Conservation (phyloP, 2,888 invertebrate genomes). For the Colostygia pectinataria region DNA sequence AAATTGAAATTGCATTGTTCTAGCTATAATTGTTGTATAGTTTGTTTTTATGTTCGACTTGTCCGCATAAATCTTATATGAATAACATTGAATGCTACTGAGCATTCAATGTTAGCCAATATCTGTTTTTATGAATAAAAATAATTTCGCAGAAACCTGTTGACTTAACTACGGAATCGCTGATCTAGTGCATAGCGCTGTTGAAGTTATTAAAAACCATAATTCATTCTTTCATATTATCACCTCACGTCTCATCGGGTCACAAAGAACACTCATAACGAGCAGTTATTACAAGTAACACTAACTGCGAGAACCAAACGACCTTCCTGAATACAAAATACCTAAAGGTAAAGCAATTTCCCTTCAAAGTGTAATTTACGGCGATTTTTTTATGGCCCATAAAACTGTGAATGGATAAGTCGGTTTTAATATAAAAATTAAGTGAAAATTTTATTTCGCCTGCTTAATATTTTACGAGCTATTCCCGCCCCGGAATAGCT, state of each 20-base stretch:
- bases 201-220: conserved; percentile 40
- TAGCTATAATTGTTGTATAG: no score
- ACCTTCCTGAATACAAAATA: conserved; percentile 46
- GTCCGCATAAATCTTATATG: no score
- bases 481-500: conserved; percentile 15
- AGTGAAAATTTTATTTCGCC: conserved; percentile 45
- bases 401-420: conserved; percentile 52
- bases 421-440: conserved; percentile 50
- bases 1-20: no score
- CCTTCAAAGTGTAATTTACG: conserved; percentile 59
- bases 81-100: no score
- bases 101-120: no score
- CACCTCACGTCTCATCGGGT: conserved; percentile 9
- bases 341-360: conserved; percentile 46
- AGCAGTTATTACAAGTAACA: conserved; percentile 49
- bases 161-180: no score
- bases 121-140: no score
- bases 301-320: conserved; percentile 40
- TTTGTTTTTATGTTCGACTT: no score
- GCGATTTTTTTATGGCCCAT: conserved; percentile 56
- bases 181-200: no score
- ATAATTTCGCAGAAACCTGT: no score
- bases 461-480: conserved; percentile 33
- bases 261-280: conserved; percentile 23
- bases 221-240: not conserved